Percentiles rank a stretch among this genome's conserved stretches.
These are phyloP conservation scores for Drosophila fungiperda DNA, from an alignment of 2,888 invertebrate species.

Conservation along the genomic window DNA sequence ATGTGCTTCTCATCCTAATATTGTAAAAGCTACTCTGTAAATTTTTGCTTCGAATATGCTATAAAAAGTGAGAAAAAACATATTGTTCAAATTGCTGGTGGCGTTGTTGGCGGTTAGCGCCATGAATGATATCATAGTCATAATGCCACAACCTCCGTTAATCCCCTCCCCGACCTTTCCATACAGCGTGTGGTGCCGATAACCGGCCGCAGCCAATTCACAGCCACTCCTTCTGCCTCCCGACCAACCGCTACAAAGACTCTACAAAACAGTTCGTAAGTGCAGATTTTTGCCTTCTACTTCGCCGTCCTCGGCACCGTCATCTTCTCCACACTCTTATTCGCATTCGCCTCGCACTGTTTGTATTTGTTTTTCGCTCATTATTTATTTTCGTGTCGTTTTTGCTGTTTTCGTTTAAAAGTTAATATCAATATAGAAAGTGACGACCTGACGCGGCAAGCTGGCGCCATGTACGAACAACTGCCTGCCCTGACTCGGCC, in stretches of 20 bases:
- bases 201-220: slow-evolving; percentile 47
- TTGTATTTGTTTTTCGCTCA: slow-evolving; percentile 75
- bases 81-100: slow-evolving; percentile 59
- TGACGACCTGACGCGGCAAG: slow-evolving; percentile 83
- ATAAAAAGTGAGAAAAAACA: slow-evolving; percentile 39
- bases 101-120: slow-evolving; percentile 50
- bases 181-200: slow-evolving; percentile 36
- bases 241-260: slow-evolving; percentile 17
- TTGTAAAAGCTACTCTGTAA: slow-evolving; percentile 52
- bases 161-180: not conserved
- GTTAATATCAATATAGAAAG: slow-evolving; percentile 83
- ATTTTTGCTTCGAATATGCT: slow-evolving; percentile 43
- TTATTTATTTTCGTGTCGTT: slow-evolving; percentile 77
- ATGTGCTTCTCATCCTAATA: slow-evolving; percentile 24
- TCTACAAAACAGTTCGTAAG: slow-evolving; percentile 61
- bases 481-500: slow-evolving; percentile 60
- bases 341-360: slow-evolving; percentile 51
- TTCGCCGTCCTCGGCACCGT: slow-evolving; percentile 7
- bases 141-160: slow-evolving; percentile 34
- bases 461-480: slow-evolving; percentile 81
- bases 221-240: slow-evolving; percentile 42
- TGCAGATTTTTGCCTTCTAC: slow-evolving; percentile 59
- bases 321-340: slow-evolving; percentile 44
- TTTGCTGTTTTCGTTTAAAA: slow-evolving; percentile 80
- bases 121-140: slow-evolving; percentile 73